Conservation (phyloP, 2,113 vertebrate genomes). For the Zonotrichia leucophrys region DNA sequence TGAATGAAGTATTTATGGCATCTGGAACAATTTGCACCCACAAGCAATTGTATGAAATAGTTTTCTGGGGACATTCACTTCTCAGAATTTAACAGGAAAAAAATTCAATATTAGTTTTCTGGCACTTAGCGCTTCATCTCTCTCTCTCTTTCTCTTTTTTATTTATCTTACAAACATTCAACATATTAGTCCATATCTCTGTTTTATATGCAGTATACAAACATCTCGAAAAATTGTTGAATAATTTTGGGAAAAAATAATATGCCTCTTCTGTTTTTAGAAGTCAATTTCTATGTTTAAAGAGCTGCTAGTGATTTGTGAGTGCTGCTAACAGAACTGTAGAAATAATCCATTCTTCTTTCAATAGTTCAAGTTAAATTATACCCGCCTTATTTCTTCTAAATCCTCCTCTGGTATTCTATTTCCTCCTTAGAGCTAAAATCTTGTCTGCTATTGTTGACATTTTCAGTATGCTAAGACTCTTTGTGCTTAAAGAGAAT, state of each 20-base stretch:
- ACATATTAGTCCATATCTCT: not conserved
- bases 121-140: not conserved
- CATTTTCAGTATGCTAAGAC: not conserved
- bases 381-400: not conserved
- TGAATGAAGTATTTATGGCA: not conserved
- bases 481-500: not conserved
- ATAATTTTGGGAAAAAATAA: not conserved
- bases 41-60: not conserved
- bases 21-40: not conserved
- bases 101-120: conserved; percentile 12
- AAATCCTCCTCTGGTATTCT: not conserved
- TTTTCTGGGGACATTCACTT: not conserved
- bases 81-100: not conserved
- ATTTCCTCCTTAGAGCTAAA: not conserved
- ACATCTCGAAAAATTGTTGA: not conserved
- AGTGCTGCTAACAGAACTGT: not conserved
- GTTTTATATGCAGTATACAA: not conserved
- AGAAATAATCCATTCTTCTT: not conserved
- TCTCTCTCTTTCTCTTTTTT: not conserved
- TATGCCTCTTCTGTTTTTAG: not conserved
- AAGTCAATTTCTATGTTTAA: conserved; percentile 5
- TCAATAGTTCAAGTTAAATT: not conserved
- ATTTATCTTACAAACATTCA: not conserved
- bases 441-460: not conserved
- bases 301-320: not conserved